phyloP scores from a whole-genome alignment of 2,113 vertebrate species.

The Mormyrus lacerda region DNA sequence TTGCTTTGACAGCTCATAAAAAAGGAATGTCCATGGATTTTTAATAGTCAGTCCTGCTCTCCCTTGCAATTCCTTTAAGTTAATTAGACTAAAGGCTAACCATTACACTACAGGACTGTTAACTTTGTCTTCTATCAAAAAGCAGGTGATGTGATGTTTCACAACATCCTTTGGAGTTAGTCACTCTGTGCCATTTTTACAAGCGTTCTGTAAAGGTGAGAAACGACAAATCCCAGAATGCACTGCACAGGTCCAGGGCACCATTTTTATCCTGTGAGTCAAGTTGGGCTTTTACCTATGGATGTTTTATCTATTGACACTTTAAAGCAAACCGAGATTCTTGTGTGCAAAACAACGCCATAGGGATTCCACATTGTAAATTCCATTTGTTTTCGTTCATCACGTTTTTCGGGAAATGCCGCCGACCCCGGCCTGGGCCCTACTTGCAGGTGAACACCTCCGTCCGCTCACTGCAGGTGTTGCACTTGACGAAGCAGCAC shows the following conservation, averaged over 20 bases:
- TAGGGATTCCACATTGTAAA: slow-evolving; percentile 50
- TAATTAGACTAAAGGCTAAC: slow-evolving; percentile 21
- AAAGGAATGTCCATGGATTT: slow-evolving; percentile 14
- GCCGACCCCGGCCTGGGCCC: background rate
- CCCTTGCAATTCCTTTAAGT: slow-evolving; percentile 12
- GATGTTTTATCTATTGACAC: slow-evolving; percentile 13
- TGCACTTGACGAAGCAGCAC: slow-evolving; percentile 96
- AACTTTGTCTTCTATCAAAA: slow-evolving; percentile 23
- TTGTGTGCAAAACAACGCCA: slow-evolving; percentile 74
- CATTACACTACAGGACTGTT: slow-evolving; percentile 11
- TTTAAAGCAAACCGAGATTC: slow-evolving; percentile 43
- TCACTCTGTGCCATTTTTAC: slow-evolving; percentile 35
- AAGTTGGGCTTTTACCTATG: slow-evolving; percentile 18
- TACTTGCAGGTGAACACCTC: slow-evolving; percentile 98
- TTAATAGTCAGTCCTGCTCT: slow-evolving; percentile 15
- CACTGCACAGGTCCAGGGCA: slow-evolving; percentile 26
- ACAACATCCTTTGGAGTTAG: slow-evolving; percentile 32
- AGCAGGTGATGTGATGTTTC: slow-evolving; percentile 28
- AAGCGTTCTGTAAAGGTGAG: slow-evolving; percentile 22
- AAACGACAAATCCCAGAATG: slow-evolving; percentile 43
- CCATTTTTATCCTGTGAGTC: slow-evolving; percentile 22
- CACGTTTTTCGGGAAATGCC: slow-evolving; percentile 21
- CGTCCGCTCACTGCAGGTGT: slow-evolving; percentile 90
- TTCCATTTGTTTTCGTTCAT: slow-evolving; percentile 41
- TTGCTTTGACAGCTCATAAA: slow-evolving; percentile 16